These are phyloP conservation scores for Tachuris rubrigastra DNA, from an alignment of 2,113 vertebrate genomes.

Conservation along the genomic window DNA sequence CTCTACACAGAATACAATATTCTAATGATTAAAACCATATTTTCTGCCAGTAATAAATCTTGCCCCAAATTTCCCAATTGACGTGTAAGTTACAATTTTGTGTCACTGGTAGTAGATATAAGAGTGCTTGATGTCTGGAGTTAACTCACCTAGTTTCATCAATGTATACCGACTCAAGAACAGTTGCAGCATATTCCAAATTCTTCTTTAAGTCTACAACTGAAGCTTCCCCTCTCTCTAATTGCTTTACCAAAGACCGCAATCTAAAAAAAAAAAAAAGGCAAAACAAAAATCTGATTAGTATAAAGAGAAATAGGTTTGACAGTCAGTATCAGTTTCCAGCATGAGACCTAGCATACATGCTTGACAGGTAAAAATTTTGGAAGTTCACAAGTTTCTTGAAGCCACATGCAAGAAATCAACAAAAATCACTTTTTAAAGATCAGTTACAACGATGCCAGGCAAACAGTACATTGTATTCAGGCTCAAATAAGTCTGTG, in stretches of 20 bases:
- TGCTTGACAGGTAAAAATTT: neutral
- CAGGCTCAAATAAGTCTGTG: neutral
- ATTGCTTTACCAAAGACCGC: slow-evolving; percentile 92
- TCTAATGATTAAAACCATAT: neutral
- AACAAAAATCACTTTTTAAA: neutral
- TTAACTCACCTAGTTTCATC: slow-evolving; percentile 91
- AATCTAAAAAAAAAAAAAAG: slow-evolving; percentile 78
- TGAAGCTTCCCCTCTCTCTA: slow-evolving; percentile 95
- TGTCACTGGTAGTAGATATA: neutral
- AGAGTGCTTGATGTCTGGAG: neutral
- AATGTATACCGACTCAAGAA: slow-evolving; percentile 95
- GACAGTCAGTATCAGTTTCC: neutral
- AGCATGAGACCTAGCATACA: neutral
- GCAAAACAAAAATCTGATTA: slow-evolving; percentile 50
- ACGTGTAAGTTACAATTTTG: neutral
- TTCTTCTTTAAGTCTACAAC: slow-evolving; percentile 96
- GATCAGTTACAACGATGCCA: neutral
- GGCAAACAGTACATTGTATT: neutral
- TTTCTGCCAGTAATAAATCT: neutral
- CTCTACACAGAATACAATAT: neutral
- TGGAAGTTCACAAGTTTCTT: neutral
- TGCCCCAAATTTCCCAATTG: neutral
- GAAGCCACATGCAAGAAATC: neutral
- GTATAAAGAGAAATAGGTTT: neutral
- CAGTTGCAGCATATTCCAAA: slow-evolving; percentile 93